Percentiles rank a stretch among this genome's conserved stretches.
These are phyloP conservation scores for Charina bottae DNA, from an alignment of 2,113 vertebrate species.

Conservation along the genomic window DNA sequence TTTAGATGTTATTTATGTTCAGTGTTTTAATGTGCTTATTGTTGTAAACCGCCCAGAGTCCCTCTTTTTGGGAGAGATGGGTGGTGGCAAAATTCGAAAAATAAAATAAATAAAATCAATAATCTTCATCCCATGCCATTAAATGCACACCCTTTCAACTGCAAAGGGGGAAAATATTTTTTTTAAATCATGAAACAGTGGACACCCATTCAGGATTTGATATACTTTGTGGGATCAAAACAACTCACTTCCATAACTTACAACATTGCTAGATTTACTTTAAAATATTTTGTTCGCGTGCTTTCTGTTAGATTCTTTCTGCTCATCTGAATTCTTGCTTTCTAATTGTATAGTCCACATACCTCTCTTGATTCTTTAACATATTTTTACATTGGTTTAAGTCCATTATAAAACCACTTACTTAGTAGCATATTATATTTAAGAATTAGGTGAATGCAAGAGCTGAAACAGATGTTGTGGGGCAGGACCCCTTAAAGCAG, in stretches of 20 bases:
- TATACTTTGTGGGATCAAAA: constrained; percentile 59
- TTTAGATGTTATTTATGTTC: no score
- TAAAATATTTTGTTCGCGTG: neutral
- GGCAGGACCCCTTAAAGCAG: neutral
- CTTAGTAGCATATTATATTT: neutral
- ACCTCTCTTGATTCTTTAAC: neutral
- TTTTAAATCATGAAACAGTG: constrained; percentile 44
- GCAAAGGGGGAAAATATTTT: constrained; percentile 18
- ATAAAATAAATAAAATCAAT: no score
- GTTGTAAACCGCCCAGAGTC: no score
- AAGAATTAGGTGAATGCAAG: neutral
- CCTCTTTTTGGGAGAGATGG: no score
- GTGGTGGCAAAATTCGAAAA: no score
- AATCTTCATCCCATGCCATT: constrained; percentile 54
- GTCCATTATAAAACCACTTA: neutral
- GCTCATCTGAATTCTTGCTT: constrained; percentile 23
- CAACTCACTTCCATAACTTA: constrained; percentile 49
- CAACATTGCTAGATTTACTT: constrained; percentile 50
- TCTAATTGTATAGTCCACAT: neutral
- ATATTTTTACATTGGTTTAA: neutral
- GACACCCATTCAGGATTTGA: constrained; percentile 52
- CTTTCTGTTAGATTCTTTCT: constrained; percentile 23
- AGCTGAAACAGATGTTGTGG: neutral
- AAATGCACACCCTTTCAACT: constrained; percentile 51
- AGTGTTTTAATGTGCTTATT: no score